Conservation (phyloP, 2,888 invertebrate genomes). For the Geotrupes spiniger region DNA sequence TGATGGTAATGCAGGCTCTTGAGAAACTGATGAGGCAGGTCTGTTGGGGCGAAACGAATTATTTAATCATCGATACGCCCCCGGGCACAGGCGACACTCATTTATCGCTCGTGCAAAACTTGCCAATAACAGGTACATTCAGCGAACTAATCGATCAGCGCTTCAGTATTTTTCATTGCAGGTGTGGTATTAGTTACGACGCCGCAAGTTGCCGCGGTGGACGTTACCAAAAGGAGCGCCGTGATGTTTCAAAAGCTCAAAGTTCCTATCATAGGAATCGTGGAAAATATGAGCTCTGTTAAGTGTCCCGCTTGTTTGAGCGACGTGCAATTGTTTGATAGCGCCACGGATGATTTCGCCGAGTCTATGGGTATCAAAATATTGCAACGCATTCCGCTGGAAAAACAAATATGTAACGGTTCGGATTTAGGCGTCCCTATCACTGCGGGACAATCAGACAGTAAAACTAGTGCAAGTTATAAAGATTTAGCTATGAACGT, state of each 20-base stretch:
- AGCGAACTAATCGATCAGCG: no score
- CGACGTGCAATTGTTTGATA: conserved; percentile 71
- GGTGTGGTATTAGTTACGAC: conserved; percentile 90
- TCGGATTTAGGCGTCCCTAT: conserved; percentile 75
- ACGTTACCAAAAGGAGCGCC: conserved; percentile 82
- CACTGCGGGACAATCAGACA: conserved; percentile 62
- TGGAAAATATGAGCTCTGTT: conserved; percentile 86
- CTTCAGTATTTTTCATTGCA: no score
- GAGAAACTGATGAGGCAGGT: conserved; percentile 82
- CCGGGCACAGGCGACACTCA: conserved; percentile 97
- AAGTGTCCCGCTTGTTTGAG: conserved; percentile 74
- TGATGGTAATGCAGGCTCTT: conserved; percentile 95
- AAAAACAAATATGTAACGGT: conserved; percentile 64
- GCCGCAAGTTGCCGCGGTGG: conserved; percentile 83
- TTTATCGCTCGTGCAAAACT: conserved; percentile 83
- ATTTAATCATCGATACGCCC: conserved; percentile 89
- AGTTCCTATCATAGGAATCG: conserved; percentile 81
- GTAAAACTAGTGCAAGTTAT: conserved; percentile 31
- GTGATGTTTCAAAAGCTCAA: conserved; percentile 84
- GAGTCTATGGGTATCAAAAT: conserved; percentile 64
- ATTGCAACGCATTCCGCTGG: conserved; percentile 71
- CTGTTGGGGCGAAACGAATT: conserved; percentile 85
- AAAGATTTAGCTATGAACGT: conserved; percentile 35
- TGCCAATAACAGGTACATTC: conserved; percentile 72
- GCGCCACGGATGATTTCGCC: conserved; percentile 61